Base-by-base conservation (phyloP, 1,140 invertebrate genomes). In the Chymomyza costata region DNA sequence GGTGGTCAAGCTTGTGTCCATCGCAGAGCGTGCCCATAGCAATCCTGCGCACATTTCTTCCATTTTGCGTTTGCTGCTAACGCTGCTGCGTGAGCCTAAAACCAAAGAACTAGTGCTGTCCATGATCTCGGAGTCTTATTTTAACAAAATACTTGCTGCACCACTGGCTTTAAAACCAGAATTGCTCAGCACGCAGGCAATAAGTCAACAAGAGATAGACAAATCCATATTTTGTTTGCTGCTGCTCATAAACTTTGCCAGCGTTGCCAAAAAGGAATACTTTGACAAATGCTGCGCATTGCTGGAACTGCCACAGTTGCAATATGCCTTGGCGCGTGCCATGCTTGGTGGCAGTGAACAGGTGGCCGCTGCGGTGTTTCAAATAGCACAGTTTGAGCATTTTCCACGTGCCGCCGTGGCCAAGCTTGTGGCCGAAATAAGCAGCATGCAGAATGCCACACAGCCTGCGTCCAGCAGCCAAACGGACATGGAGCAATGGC, bases 191-290 rank as follows among this genome's bases (percentile, higher is more conserved):
- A 39, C 14, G 3, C 71, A 78, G 41, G 53, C 57, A 0, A 48
- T 84, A 1, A 25, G 37, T 14, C 56, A 50, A 8, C 15, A 57
- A 0, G 83, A 83, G 11, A 76, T 83, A 32, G 83, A 80, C 17
- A 83, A 85, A 45, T 51, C 53, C n/a, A 55, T 76, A 35, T 83
- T 80, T 31, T 84, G 83, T 6, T 45, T 85, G 38, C 41, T 81
- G 16, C 32, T 85, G 43, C 38, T 85, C 1, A 82, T 85, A 1
- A 74, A 81, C 6, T 82, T 85, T 16, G 73, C 83, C 1, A 60
- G 63, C 17, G 82, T 85, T 15, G 82, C 83, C 6, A 84, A 84
- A 45, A 85, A 84, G 58, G 82, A 76, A 10, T 85, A 83, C 17
- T 47, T 73, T 15, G 82, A 82, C 15, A 84, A 85, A 43, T 83